These are phyloP conservation scores for Champsocephalus esox DNA, from an alignment of 2,797 vertebrate species.

Conservation along the genomic window DNA sequence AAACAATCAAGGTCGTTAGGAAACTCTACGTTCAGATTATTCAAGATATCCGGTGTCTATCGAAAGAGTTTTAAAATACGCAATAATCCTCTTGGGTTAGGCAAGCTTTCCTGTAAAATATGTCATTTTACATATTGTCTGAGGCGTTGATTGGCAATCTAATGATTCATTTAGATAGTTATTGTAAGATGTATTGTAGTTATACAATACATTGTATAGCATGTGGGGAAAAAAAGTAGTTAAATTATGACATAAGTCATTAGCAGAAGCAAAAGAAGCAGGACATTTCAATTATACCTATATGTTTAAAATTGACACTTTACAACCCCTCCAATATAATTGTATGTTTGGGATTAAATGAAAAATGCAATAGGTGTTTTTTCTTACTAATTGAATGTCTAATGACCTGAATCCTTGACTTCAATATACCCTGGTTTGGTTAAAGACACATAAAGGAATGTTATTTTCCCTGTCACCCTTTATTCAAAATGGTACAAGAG, in stretches of 20 bases:
- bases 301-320: slow-evolving; percentile 4
- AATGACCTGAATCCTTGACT: neutral
- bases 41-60: slow-evolving; percentile 21
- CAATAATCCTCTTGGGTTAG: neutral
- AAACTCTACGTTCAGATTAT: slow-evolving; percentile 42
- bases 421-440: neutral
- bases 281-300: neutral
- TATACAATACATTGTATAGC: neutral
- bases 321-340: neutral
- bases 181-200: neutral
- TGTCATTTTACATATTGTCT: neutral
- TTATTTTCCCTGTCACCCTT: neutral
- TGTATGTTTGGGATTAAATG: neutral
- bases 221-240: neutral
- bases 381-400: neutral
- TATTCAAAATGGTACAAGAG: neutral
- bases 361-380: neutral
- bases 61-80: slow-evolving; percentile 18
- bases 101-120: neutral
- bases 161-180: neutral
- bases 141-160: slow-evolving; percentile 5
- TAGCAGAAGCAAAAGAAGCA: slow-evolving; percentile 4
- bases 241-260: slow-evolving; percentile 5
- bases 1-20: slow-evolving; percentile 62
- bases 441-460: neutral